phyloP scores from a whole-genome alignment of 1,140 invertebrate genomes.

The Lineus longissimus region DNA sequence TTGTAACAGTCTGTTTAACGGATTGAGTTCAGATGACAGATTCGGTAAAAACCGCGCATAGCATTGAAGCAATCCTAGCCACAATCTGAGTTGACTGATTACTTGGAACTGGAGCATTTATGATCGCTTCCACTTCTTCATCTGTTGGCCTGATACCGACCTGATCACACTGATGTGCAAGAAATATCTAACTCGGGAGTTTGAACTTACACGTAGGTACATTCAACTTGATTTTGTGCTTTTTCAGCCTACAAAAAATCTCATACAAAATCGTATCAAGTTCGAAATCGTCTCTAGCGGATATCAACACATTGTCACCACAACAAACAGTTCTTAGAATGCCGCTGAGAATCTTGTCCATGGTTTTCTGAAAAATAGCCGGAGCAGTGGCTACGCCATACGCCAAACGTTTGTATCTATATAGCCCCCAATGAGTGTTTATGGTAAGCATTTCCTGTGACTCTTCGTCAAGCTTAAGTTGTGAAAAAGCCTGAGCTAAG shows the following conservation, averaged over 20 bases:
- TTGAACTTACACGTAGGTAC: neutral
- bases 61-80: slow-evolving; percentile 16
- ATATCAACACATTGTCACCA: neutral
- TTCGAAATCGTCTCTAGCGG: neutral
- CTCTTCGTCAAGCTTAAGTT: slow-evolving; percentile 20
- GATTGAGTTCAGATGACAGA: slow-evolving; percentile 11
- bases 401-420: slow-evolving; percentile 14
- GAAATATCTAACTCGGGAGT: neutral
- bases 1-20: slow-evolving; percentile 14
- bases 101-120: neutral
- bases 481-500: slow-evolving; percentile 23
- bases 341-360: slow-evolving; percentile 44
- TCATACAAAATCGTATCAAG: neutral
- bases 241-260: neutral
- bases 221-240: slow-evolving; percentile 1
- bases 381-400: slow-evolving; percentile 57
- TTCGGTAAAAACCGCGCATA: slow-evolving; percentile 21
- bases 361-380: slow-evolving; percentile 54
- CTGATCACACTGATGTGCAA: neutral
- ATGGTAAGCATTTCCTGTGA: slow-evolving; percentile 3
- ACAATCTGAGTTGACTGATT: slow-evolving; percentile 6
- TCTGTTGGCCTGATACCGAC: neutral
- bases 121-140: neutral
- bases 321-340: neutral
- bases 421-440: slow-evolving; percentile 33